Base-by-base conservation (phyloP, 2,888 invertebrate genomes). In the Drosophila bunnanda region DNA sequence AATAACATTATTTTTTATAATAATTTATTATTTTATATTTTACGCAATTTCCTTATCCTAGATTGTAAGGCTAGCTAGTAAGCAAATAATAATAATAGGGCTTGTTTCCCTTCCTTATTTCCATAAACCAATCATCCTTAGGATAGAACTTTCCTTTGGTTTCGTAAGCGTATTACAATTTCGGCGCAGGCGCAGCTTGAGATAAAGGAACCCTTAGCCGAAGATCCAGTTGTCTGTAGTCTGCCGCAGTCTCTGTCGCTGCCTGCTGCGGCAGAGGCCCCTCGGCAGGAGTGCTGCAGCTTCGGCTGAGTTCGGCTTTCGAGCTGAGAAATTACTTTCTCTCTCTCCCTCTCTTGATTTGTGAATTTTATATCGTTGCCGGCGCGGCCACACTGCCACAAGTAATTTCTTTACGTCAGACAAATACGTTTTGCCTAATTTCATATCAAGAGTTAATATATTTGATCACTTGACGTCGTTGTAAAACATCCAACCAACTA, bases 151-250 rank as follows among this genome's bases (percentile, higher is more conserved):
- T 25, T 61, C 58, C 44, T 32, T 15, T 32, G 32, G 15, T 46
- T 13, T 48, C 38, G 41, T 32, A 36, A 83, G 82, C 59, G 83
- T 74, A 80, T 85, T 17, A 41, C 43, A 22, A 59, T 32, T 75
- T 75, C 80, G 82, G 74, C 80, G 66, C 73, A 75, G 62, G 58
- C 66, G 55, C 76, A 67, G 25, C 41, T 28, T 10, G 6, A 13
- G 17, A 53, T 30, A 53, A 53, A 28, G 38, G 13, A 62, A 53
- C 55, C 72, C 43, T 39, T 68, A 58, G 30, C 64, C 43, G 50
- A 76, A 77, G 80, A 82, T 82, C 82, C 72, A 69, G 70, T 72
- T 72, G 69, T 79, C 77, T 72, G 65, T 77, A 2, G 6, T 36
- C 36, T 25, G 5, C 34, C 12, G 38, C 41, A 34, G 53, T 34